These are phyloP conservation scores for Sinocyclocheilus anophthalmus DNA, from an alignment of 2,113 vertebrate genomes.

Conservation along the genomic window DNA sequence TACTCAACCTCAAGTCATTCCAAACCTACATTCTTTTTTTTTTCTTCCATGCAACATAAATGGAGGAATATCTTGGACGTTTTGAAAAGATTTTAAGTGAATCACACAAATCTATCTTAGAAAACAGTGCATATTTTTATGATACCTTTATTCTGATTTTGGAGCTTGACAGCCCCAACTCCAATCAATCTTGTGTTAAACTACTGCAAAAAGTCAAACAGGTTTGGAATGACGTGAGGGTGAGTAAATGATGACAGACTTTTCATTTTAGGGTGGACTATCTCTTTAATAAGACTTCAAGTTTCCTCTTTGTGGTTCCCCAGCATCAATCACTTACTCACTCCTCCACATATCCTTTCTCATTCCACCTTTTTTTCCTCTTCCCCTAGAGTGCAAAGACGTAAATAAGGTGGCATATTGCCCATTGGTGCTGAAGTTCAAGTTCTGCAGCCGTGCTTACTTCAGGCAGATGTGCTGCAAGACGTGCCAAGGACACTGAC, in stretches of 20 bases:
- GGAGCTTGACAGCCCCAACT: not conserved
- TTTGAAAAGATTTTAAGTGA: no score
- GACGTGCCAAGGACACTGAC: slow-evolving; percentile 98
- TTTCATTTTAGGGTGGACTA: not conserved
- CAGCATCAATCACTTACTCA: not conserved
- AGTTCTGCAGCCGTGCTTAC: slow-evolving; percentile 98
- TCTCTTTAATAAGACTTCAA: not conserved
- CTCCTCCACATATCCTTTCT: slow-evolving; percentile 1
- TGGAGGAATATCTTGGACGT: no score
- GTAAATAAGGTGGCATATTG: slow-evolving; percentile 99
- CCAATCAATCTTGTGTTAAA: no score
- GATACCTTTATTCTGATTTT: not conserved
- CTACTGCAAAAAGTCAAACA: not conserved
- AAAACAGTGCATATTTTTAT: not conserved
- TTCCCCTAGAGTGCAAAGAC: slow-evolving; percentile 93
- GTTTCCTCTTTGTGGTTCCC: not conserved
- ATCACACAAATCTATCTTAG: no score
- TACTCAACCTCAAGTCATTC: no score
- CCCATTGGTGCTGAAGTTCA: slow-evolving; percentile 98
- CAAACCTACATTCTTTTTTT: no score
- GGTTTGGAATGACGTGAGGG: not conserved
- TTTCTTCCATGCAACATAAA: not conserved
- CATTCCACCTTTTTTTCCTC: not conserved
- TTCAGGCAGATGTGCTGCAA: slow-evolving; percentile 99
- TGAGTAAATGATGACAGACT: not conserved